Base-by-base conservation (phyloP, 2,113 vertebrate species). In the Actinemys pallida region DNA sequence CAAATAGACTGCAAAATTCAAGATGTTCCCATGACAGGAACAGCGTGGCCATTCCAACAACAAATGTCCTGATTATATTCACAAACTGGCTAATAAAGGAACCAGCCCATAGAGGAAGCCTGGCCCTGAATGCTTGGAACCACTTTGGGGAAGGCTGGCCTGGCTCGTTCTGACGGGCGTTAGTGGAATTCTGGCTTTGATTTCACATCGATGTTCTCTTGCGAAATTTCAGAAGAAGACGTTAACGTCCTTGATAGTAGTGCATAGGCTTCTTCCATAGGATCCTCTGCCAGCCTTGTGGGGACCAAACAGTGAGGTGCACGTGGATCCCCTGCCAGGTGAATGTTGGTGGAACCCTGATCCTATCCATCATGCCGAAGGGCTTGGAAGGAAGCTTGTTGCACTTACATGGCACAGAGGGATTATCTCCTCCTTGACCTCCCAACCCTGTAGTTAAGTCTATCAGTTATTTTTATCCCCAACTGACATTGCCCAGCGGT, bases 381-480 rank as follows among this genome's bases (percentile, higher is more conserved):
- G 94, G 93, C n/a, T 91, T 95, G 93, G 83, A 96, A 96, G 91
- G 95, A 96, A 96, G 93, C 91, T 92, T 97, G 95, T 95, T 95
- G 79, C 86, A 95, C 96, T 96, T 94, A 96, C 97, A 93, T 81
- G 86, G 75, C 92, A 94, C 84, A 90, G 89, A 92, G 57, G 94
- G 96, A 97, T 97, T 97, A 97, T 97, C 94, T 97, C 86, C 94
- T 97, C 57, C 95, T 97, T 97, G 96, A 97, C 96, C 96, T 96
- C 96, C 95, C 96, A 97, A 94, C 97, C 96, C 93, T 96, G 92
- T 91, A 91, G 95, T 93, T 95, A 95, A 97, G 95, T 92, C 95
- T 96, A 96, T 96, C 96, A 95, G 96, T 95, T 97, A 96, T 94
- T 97, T 97, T 97, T 97, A 97, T 97, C 89, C 82, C 92, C 89